These are phyloP conservation scores for Beroe ovata DNA, from an alignment of 37 sponge, comb jelly and placozoan species.

Conservation along the genomic window DNA sequence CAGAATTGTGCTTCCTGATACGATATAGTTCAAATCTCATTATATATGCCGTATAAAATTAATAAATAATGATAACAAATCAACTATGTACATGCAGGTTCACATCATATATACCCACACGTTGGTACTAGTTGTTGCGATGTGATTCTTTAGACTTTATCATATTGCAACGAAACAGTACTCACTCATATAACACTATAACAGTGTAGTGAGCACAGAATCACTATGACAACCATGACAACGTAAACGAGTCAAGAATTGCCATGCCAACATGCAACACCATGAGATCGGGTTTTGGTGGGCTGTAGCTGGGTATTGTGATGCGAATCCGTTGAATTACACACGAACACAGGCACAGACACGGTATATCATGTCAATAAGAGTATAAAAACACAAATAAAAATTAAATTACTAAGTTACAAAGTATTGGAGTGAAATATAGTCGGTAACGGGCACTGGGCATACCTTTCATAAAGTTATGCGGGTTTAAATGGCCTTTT, in stretches of 20 bases:
- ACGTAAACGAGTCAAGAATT: too few relatives aligned
- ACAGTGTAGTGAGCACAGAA: too few relatives aligned
- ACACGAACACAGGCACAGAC: conserved; percentile 61
- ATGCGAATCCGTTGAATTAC: conserved; percentile 30
- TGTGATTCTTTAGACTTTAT: not conserved
- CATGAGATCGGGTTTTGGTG: too few relatives aligned
- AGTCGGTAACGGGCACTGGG: not conserved
- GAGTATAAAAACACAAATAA: conserved; percentile 68
- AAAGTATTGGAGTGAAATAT: conserved; percentile 37
- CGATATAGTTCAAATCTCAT: not conserved
- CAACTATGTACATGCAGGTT: conserved; percentile 67
- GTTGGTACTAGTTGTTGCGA: too few relatives aligned
- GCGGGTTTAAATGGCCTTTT: not conserved
- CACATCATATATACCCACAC: not conserved
- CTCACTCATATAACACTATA: too few relatives aligned
- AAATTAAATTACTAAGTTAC: conserved; percentile 67
- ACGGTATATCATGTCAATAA: conserved; percentile 66
- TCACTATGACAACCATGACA: too few relatives aligned
- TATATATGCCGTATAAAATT: conserved; percentile 58
- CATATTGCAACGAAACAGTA: not conserved
- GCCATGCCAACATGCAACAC: too few relatives aligned
- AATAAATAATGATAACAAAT: conserved; percentile 68
- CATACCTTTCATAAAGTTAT: not conserved
- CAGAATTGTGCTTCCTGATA: too few relatives aligned
- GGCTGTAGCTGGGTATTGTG: too few relatives aligned